Base-by-base conservation (phyloP, 2,113 vertebrate species). In the Calypte anna region DNA sequence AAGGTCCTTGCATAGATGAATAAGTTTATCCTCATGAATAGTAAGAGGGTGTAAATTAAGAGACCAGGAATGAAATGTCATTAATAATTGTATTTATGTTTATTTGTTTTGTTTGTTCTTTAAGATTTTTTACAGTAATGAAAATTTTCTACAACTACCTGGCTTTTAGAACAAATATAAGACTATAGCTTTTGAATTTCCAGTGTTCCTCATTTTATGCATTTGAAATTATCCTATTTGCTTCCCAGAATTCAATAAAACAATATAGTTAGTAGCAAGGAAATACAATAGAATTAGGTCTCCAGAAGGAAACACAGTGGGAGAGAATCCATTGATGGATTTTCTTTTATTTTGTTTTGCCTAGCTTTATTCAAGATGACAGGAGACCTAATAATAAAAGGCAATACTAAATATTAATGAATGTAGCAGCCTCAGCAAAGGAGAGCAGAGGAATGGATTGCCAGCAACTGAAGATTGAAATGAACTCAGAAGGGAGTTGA, bases 371-470 rank as follows among this genome's bases (percentile, higher is more conserved):
- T 86, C 82, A 85, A 50, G 46, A 8, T 93, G 88, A 91, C 72
- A 91, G 59, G 51, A 86, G n/a, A 88, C 33, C 14, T 33, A 63
- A 62, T 23, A 68, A 94, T 92, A 80, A 95, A 96, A 96, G 73
- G 43, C 63, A 69, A 43, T 27, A 19, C 58, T 95, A 86, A 73
- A 93, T 91, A 93, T 91, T 94, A 93, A 93, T 93, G 82, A 87
- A 76, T 62, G 31, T 46, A 76, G 54, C 43, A 93, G 15, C 15
- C 18, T 88, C 33, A 63, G 76, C 67, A 88, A 83, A 77, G 38
- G 16, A 90, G 43, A 28, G 43, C 46, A 66, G 28, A 93, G 28
- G 21, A 73, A 59, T 10, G 79, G 75, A 63, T 36, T 90, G 80
- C 70, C 64, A 88, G 73, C 28, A 73, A 82, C 53, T 81, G 68